phyloP scores from a whole-genome alignment of 2,888 invertebrate genomes.

The Drosophila niveifrons region DNA sequence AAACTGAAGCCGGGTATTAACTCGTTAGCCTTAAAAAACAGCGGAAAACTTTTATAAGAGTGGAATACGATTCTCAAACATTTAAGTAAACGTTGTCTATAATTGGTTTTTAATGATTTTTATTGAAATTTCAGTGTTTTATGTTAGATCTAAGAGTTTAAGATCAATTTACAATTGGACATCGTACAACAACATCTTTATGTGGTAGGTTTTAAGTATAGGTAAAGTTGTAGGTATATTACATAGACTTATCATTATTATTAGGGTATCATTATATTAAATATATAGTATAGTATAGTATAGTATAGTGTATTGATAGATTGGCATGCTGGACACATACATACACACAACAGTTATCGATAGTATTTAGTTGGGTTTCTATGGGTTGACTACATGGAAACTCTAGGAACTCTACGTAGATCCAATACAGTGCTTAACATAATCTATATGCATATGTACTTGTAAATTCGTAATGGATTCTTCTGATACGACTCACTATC shows the following conservation, averaged over 20 bases:
- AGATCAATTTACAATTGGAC: constrained; percentile 80
- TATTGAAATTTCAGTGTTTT: constrained; percentile 58
- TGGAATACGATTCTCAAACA: too few species aligned
- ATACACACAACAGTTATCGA: constrained; percentile 41
- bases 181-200: constrained; percentile 77
- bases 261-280: constrained; percentile 15
- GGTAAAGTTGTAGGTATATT: constrained; percentile 31
- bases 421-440: constrained; percentile 39
- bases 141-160: constrained; percentile 56
- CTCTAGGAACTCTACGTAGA: constrained; percentile 50
- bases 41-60: neutral
- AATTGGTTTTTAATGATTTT: constrained; percentile 59
- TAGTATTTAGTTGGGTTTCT: constrained; percentile 6
- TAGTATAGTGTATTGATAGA: constrained; percentile 43
- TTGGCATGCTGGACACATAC: constrained; percentile 49
- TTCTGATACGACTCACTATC: constrained; percentile 69
- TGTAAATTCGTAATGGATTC: constrained; percentile 74
- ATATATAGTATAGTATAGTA: constrained; percentile 11
- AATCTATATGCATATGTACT: constrained; percentile 54
- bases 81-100: neutral
- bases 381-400: constrained; percentile 26
- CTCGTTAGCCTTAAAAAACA: neutral
- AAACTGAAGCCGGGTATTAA: constrained; percentile 20
- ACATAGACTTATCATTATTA: constrained; percentile 23
- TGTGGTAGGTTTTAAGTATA: constrained; percentile 36